Base-by-base conservation (phyloP, 1,140 invertebrate species). In the Calliopsis andreniformis region DNA sequence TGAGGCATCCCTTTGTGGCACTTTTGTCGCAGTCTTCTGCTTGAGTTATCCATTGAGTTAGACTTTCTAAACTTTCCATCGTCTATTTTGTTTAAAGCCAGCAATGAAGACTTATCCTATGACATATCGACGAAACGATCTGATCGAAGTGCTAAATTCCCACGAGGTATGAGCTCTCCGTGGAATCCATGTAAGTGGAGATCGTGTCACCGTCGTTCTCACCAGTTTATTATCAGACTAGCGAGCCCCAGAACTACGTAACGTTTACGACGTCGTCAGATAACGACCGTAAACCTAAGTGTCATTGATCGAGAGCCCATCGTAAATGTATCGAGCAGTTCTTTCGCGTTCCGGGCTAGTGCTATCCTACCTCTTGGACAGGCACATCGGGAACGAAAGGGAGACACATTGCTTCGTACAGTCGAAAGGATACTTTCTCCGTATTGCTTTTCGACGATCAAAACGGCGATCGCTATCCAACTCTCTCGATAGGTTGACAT, bases 61-160 rank as follows among this genome's bases (percentile, higher is more conserved):
- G 39, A 23, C n/a, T 58, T 10, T n/a, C 61, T 47, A 70, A 76
- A 47, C 35, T 14, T 25, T 43, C 23, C 23, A 18, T 28, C 28
- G 49, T 35, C 55, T 6, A 16, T 25, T 59, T 6, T 16, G 8
- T 16, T 0, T 14, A 75, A 68, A 63, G 59, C 70, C 47, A 64
- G 23, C 39, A 56, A 56, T 6, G 28, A 16, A 8, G 42, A 53
- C 61, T 30, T 55, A 72, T 76, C 62, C n/a, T 76, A 84, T 85
- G 82, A 86, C 85, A 86, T 85, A 79, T 84, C 85, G 85, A 87
- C 84, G 86, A 87, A 87, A 83, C 85, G 87, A 87, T 84, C 67
- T 84, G 82, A 83, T 72, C 87, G 88, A 88, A 90, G 87, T 89
- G 90, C 90, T 88, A 87, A 87, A 89, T 92, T 92, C 91, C 88